These are phyloP conservation scores for Parazoanthus darwini DNA, from an alignment of 92 coral and sea anemone genomes.

Conservation along the genomic window DNA sequence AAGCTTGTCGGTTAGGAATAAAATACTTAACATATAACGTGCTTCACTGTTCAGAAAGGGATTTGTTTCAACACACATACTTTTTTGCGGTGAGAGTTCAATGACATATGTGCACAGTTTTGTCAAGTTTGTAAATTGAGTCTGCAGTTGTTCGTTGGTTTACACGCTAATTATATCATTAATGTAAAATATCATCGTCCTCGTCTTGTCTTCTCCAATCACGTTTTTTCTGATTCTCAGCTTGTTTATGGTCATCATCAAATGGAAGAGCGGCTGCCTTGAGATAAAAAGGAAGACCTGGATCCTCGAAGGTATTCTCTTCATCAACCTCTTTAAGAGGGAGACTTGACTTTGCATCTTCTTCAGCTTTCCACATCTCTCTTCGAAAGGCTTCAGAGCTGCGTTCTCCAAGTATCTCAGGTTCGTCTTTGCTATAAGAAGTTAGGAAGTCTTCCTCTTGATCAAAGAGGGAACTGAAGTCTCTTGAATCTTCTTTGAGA, in stretches of 20 bases:
- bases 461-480: neutral
- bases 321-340: slow-evolving; percentile 5
- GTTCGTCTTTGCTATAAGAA: neutral
- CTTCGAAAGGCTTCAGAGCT: neutral
- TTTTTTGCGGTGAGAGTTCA: too few relatives aligned
- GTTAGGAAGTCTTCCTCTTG: neutral
- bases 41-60: too few relatives aligned
- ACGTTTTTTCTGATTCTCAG: neutral
- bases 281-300: slow-evolving; percentile 37
- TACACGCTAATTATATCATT: neutral
- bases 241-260: slow-evolving; percentile 9
- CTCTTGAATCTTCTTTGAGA: neutral
- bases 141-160: too few relatives aligned
- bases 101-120: too few relatives aligned
- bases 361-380: neutral
- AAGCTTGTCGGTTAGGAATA: too few relatives aligned
- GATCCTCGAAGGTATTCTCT: slow-evolving; percentile 6
- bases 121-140: too few relatives aligned
- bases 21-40: too few relatives aligned
- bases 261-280: slow-evolving; percentile 42
- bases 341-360: neutral
- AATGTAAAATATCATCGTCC: neutral
- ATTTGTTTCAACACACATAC: too few relatives aligned
- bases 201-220: neutral
- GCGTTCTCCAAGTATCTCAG: neutral